A percentile compares a stretch with the other conserved stretches of the same genome.
phyloP scores from a whole-genome alignment of 2,797 vertebrate species.

The Danio jaintianensis region DNA sequence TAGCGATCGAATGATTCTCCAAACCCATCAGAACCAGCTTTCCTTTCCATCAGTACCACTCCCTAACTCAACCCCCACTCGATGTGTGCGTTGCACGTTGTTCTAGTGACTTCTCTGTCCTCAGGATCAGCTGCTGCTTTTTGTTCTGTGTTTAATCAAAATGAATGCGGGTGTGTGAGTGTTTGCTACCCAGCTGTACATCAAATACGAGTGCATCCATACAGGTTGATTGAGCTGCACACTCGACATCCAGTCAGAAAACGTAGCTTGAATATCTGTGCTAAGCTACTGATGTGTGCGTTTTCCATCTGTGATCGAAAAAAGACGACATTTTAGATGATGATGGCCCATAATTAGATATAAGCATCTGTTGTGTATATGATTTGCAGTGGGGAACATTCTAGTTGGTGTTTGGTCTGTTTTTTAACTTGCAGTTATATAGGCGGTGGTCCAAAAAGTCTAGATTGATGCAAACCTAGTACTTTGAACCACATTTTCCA shows the following conservation, averaged over 20 bases:
- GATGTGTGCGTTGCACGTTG: constrained; percentile 30
- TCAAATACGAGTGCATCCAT: background rate
- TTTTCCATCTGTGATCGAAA: constrained; percentile 37
- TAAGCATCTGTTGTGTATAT: constrained; percentile 15
- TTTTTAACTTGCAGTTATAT: background rate
- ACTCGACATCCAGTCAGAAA: constrained; percentile 16
- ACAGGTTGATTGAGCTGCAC: constrained; percentile 18
- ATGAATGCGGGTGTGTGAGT: background rate
- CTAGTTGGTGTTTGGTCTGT: background rate
- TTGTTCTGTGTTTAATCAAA: constrained; percentile 40
- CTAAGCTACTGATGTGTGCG: constrained; percentile 39
- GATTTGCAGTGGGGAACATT: constrained; percentile 1
- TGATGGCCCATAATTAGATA: constrained; percentile 24
- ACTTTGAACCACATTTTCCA: constrained; percentile 12
- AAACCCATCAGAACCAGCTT: constrained; percentile 53
- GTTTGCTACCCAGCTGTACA: constrained; percentile 4
- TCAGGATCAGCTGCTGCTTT: constrained; percentile 39
- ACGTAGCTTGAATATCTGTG: background rate
- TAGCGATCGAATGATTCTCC: constrained; percentile 28
- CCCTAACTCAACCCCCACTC: constrained; percentile 55
- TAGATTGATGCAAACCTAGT: background rate
- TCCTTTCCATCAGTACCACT: constrained; percentile 41
- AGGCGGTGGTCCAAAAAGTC: background rate
- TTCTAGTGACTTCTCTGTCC: constrained; percentile 39
- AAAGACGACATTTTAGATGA: constrained; percentile 26